Percentiles rank a stretch among this genome's conserved stretches.
phyloP scores from a whole-genome alignment of 2,888 invertebrate species.

The Lithophane ornitopus region DNA sequence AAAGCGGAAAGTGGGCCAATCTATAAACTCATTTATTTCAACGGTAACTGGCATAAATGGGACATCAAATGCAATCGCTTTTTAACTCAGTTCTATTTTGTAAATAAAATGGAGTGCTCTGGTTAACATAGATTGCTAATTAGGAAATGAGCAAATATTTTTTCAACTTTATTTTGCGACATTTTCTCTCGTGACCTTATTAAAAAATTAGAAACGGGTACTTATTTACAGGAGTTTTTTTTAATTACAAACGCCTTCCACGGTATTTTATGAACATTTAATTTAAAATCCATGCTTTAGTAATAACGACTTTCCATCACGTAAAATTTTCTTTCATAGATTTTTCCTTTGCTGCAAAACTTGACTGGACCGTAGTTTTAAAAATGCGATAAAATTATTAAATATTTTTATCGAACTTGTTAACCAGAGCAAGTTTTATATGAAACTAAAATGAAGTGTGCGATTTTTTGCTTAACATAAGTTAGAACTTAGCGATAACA shows the following conservation, averaged over 20 bases:
- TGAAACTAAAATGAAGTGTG: slow-evolving; percentile 62
- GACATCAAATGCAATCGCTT: slow-evolving; percentile 67
- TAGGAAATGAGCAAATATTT: slow-evolving; percentile 29
- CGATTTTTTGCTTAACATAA: slow-evolving; percentile 59
- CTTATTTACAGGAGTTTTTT: background rate
- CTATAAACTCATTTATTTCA: slow-evolving; percentile 82
- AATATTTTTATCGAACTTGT: slow-evolving; percentile 53
- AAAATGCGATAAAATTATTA: background rate
- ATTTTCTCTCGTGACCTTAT: background rate
- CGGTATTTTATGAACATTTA: background rate
- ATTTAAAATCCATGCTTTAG: background rate
- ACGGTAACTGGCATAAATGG: slow-evolving; percentile 73
- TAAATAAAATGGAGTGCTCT: slow-evolving; percentile 44
- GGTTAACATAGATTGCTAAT: slow-evolving; percentile 30
- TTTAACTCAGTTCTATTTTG: slow-evolving; percentile 46
- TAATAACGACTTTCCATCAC: background rate
- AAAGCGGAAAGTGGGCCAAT: slow-evolving; percentile 77
- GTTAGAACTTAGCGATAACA: slow-evolving; percentile 64
- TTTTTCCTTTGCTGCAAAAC: slow-evolving; percentile 11
- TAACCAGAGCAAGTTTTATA: slow-evolving; percentile 52
- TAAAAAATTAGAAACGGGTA: background rate
- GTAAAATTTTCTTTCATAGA: background rate
- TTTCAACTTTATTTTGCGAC: background rate
- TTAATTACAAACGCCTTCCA: background rate
- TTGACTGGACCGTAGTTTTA: background rate